These are phyloP conservation scores for Gymnoscelis rufifasciata DNA, from an alignment of 2,888 invertebrate genomes.

Conservation along the genomic window DNA sequence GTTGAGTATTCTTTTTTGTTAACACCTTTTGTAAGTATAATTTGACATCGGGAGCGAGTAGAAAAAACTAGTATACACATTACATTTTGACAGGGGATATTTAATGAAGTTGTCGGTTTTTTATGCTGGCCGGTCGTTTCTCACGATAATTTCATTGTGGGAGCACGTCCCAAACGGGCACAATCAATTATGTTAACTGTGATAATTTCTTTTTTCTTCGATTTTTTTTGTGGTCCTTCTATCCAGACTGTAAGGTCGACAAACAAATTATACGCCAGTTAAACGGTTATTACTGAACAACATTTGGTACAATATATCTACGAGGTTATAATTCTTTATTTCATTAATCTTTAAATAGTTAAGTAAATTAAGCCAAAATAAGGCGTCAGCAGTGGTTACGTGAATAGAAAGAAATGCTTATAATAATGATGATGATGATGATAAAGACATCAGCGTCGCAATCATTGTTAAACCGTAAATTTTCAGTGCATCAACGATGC, in stretches of 20 bases:
- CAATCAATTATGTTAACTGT: slow-evolving; percentile 77
- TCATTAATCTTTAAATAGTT: no score
- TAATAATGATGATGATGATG: no score
- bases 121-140: slow-evolving; percentile 52
- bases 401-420: no score
- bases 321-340: no score
- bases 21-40: slow-evolving; percentile 78
- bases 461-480: no score
- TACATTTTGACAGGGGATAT: slow-evolving; percentile 77
- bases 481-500: no score
- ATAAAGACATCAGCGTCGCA: no score
- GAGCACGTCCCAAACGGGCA: slow-evolving; percentile 68
- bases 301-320: slow-evolving; percentile 33
- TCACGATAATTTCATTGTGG: slow-evolving; percentile 66
- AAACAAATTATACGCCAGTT: slow-evolving; percentile 69
- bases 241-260: slow-evolving; percentile 50
- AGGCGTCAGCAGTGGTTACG: no score
- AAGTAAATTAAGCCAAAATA: no score
- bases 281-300: slow-evolving; percentile 55
- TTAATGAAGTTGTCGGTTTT: slow-evolving; percentile 74
- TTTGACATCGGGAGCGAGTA: slow-evolving; percentile 75
- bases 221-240: slow-evolving; percentile 39
- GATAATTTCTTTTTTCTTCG: slow-evolving; percentile 56
- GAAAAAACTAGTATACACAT: slow-evolving; percentile 73
- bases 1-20: slow-evolving; percentile 63